These are phyloP conservation scores for Ptychoptera contaminata DNA, from an alignment of 2,888 invertebrate species.

Conservation along the genomic window DNA sequence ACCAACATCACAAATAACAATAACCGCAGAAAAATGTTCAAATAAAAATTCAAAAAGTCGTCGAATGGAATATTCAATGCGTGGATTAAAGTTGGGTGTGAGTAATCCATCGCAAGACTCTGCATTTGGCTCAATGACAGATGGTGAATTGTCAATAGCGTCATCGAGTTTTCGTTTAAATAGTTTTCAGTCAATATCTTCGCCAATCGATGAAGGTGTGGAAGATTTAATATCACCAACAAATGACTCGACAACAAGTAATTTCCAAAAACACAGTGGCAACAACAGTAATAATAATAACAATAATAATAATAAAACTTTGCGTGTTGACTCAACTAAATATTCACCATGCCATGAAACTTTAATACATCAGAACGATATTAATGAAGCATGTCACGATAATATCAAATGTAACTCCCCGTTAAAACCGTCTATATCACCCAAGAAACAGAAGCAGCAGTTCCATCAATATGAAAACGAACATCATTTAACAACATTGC, in stretches of 20 bases:
- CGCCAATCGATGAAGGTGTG: conserved; percentile 31
- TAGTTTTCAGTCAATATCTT: conserved; percentile 31
- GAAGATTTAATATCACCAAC: conserved; percentile 25
- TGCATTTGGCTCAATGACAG: conserved; percentile 30
- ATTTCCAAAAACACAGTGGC: neutral
- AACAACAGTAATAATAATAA: too few relatives aligned
- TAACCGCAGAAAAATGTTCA: conserved; percentile 28
- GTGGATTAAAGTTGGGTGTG: conserved; percentile 19
- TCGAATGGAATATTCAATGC: conserved; percentile 29
- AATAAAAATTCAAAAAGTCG: conserved; percentile 31
- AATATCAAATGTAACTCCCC: too few relatives aligned
- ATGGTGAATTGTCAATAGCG: conserved; percentile 30
- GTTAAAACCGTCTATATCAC: conserved; percentile 17
- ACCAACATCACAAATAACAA: conserved; percentile 10
- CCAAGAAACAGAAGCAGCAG: conserved; percentile 24
- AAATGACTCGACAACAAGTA: neutral
- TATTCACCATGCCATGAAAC: conserved; percentile 28
- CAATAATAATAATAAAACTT: conserved; percentile 2
- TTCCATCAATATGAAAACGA: conserved; percentile 10
- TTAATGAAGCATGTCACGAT: too few relatives aligned
- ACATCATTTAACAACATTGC: too few relatives aligned
- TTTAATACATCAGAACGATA: too few relatives aligned
- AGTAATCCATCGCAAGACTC: conserved; percentile 33
- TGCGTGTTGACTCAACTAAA: conserved; percentile 25
- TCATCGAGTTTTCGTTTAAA: conserved; percentile 29